A percentile compares a stretch with the other conserved stretches of the same genome.
phyloP scores from a whole-genome alignment of 2,888 invertebrate species.

The Epinotia bilunana region DNA sequence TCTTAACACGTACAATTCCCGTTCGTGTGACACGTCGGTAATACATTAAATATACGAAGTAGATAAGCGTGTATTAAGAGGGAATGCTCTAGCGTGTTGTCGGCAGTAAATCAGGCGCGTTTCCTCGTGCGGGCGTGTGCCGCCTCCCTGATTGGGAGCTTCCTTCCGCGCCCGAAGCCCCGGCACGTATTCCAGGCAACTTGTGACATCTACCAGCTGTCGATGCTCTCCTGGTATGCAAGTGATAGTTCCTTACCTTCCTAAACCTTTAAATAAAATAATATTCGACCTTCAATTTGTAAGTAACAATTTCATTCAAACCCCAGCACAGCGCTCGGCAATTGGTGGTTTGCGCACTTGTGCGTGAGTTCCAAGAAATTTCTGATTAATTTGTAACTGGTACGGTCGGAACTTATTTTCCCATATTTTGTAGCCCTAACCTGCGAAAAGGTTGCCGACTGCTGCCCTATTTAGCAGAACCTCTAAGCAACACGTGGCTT shows the following conservation, averaged over 20 bases:
- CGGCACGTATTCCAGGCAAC: conserved; percentile 40
- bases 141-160: conserved; percentile 53
- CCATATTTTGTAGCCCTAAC: background rate
- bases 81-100: conserved; percentile 38
- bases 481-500: conserved; percentile 11
- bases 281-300: background rate
- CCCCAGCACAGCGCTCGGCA: background rate
- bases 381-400: background rate
- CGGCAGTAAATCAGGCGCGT: conserved; percentile 53
- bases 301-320: background rate
- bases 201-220: conserved; percentile 29
- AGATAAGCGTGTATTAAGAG: conserved; percentile 45
- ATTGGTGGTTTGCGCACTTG: background rate
- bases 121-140: conserved; percentile 48
- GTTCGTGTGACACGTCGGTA: conserved; percentile 23
- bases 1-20: conserved; percentile 22
- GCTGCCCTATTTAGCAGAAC: background rate
- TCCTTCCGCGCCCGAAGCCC: conserved; percentile 50
- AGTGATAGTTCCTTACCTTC: background rate
- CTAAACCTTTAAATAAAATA: background rate
- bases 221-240: conserved; percentile 3
- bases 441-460: background rate
- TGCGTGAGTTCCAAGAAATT: background rate
- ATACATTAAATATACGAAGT: conserved; percentile 42
- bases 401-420: background rate